Percentiles rank a stretch among this genome's conserved stretches.
Evolutionary conservation across 2,113 vertebrate species (phyloP).

Genomic region (Coturnix japonica): DNA sequence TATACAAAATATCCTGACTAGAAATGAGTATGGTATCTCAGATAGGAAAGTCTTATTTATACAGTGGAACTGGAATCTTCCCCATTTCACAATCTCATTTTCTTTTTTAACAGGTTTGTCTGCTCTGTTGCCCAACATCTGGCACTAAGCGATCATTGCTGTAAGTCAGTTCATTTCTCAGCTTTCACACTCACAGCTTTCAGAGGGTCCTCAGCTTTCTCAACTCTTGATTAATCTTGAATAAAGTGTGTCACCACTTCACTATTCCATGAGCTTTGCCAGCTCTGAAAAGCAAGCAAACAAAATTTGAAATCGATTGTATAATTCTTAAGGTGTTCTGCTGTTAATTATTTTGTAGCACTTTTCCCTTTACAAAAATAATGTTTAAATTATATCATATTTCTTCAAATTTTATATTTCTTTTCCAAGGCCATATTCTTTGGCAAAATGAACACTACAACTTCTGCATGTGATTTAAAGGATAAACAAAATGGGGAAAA

Average conservation of each 20-base stretch:
- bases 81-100: not conserved
- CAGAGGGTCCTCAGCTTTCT: not conserved
- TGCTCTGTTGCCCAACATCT: not conserved
- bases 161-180: not conserved
- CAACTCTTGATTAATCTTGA: not conserved
- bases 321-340: not conserved
- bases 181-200: not conserved
- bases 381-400: not conserved
- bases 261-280: not conserved
- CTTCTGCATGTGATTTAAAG: slow-evolving; percentile 3
- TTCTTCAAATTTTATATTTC: slow-evolving; percentile 1
- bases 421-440: not conserved
- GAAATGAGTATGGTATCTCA: not conserved
- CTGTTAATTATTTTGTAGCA: not conserved
- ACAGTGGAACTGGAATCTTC: not conserved
- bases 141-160: rapidly evolving
- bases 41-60: not conserved
- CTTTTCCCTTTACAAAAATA: not conserved
- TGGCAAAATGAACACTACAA: not conserved
- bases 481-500: not conserved
- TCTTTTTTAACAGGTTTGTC: not conserved
- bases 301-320: not conserved
- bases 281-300: slow-evolving; percentile 1
- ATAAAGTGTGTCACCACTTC: not conserved
- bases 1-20: not conserved